phyloP scores from a whole-genome alignment of 2,113 vertebrate species.

The Spea bombifrons region DNA sequence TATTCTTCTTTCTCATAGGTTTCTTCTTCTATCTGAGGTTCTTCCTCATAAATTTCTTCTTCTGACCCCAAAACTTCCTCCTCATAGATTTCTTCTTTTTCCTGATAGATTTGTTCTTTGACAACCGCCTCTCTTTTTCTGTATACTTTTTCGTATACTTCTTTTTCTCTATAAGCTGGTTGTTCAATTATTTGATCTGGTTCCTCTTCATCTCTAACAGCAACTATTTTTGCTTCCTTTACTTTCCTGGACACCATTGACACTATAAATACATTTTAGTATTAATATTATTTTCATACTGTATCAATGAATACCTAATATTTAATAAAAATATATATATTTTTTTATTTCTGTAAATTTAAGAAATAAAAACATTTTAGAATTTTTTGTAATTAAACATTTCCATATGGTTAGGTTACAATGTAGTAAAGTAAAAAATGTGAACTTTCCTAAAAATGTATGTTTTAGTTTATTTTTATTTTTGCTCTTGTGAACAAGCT shows the following conservation, averaged over 20 bases:
- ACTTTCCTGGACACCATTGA: constrained; percentile 26
- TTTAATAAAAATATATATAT: too few species aligned
- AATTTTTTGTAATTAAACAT: too few species aligned
- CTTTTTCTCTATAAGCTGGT: constrained; percentile 26
- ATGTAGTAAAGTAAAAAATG: too few species aligned
- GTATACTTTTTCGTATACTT: constrained; percentile 26
- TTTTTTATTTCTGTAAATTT: too few species aligned
- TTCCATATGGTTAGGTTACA: too few species aligned
- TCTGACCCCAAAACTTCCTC: neutral
- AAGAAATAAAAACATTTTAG: too few species aligned
- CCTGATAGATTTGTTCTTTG: constrained; percentile 9
- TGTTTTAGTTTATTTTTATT: too few species aligned
- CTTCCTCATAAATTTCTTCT: constrained; percentile 29
- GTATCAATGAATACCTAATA: too few species aligned
- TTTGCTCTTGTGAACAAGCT: too few species aligned
- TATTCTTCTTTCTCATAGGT: constrained; percentile 6
- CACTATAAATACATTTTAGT: constrained; percentile 28
- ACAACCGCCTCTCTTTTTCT: constrained; percentile 21
- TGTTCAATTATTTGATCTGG: constrained; percentile 1
- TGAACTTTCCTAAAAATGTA: too few species aligned
- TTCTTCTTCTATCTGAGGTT: constrained; percentile 14
- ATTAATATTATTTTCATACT: constrained; percentile 9
- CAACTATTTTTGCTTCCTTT: constrained; percentile 39
- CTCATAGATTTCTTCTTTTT: constrained; percentile 33
- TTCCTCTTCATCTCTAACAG: constrained; percentile 27